Evolutionary conservation across 2,113 vertebrate species (phyloP).

Genomic region (Phaethon lepturus): DNA sequence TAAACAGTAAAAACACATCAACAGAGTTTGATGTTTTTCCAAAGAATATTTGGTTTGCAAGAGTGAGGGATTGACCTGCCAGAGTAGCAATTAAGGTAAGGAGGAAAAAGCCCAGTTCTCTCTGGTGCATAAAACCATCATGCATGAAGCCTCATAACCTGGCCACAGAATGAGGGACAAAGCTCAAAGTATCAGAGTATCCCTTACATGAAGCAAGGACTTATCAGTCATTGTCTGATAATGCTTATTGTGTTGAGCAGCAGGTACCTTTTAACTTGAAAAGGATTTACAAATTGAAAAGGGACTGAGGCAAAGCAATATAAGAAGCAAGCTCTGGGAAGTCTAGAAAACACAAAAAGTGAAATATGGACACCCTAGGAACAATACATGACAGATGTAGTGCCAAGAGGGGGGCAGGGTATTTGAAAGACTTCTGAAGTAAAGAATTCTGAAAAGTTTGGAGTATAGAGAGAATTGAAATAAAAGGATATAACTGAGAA

Average conservation of each 20-base stretch:
- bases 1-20: background rate
- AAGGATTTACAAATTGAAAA: slow-evolving; percentile 8
- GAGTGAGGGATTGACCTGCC: background rate
- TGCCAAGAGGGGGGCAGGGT: background rate
- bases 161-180: background rate
- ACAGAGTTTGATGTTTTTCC: background rate
- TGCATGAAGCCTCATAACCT: background rate
- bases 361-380: background rate
- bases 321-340: background rate
- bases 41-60: background rate
- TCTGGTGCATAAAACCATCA: background rate
- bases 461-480: background rate
- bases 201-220: background rate
- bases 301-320: background rate
- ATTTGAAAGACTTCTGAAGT: background rate
- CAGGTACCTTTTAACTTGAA: background rate
- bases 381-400: accelerated
- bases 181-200: background rate
- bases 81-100: background rate
- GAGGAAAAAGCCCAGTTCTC: background rate
- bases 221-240: background rate
- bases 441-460: background rate
- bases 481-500: background rate
- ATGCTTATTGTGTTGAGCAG: background rate
- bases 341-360: background rate